Conservation (phyloP, 1,140 invertebrate genomes). For the Melanaphis sacchari region DNA sequence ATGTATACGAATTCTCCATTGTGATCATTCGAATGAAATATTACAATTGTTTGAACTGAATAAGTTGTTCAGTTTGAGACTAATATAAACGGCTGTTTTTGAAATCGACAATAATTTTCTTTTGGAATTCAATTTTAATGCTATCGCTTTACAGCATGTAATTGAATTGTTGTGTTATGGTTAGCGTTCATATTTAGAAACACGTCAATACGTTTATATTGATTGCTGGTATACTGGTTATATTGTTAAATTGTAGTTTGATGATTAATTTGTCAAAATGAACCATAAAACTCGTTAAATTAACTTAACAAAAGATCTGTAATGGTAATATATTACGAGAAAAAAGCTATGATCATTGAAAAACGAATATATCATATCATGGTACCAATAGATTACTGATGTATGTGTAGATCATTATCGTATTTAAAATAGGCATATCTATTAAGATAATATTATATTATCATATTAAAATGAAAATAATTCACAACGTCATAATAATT, state of each 20-base stretch:
- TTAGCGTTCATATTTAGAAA: background rate
- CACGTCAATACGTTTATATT: background rate
- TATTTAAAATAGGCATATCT: no score
- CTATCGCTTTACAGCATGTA: background rate
- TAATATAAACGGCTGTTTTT: constrained; percentile 4
- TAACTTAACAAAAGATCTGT: no score
- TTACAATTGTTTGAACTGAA: constrained; percentile 20
- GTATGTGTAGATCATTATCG: no score
- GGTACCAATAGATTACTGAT: no score
- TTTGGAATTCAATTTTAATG: background rate
- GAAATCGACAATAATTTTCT: constrained; percentile 14
- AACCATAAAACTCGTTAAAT: background rate
- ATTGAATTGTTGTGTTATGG: background rate
- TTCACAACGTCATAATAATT: no score
- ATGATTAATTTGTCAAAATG: background rate
- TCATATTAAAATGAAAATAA: no score
- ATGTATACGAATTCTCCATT: constrained; percentile 19
- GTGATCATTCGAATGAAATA: constrained; percentile 44
- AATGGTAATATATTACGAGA: no score
- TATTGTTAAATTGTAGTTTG: background rate
- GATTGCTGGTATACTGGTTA: background rate
- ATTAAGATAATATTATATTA: no score
- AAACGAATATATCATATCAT: background rate
- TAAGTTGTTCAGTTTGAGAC: background rate
- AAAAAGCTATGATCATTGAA: no score